A percentile compares a stretch with the other conserved stretches of the same genome.
These are phyloP conservation scores for Cephus nigrinus DNA, from an alignment of 2,888 invertebrate genomes.

Conservation along the genomic window DNA sequence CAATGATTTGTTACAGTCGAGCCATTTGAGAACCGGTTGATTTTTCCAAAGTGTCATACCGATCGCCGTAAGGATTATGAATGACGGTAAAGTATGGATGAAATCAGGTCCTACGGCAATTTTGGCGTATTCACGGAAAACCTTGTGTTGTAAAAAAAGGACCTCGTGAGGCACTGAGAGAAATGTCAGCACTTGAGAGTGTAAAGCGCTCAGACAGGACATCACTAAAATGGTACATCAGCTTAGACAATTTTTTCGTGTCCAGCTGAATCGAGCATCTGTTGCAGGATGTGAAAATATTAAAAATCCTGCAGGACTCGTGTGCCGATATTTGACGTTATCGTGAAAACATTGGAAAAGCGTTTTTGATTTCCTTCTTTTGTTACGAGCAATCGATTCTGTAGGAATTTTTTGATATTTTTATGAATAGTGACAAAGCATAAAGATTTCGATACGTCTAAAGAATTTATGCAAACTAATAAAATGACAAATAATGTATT, in stretches of 20 bases:
- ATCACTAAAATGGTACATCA: conserved; percentile 33
- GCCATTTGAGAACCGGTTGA: conserved; percentile 38
- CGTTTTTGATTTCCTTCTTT: not conserved
- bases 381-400: not conserved
- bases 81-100: conserved; percentile 56
- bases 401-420: not conserved
- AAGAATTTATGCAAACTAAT: not conserved
- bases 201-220: conserved; percentile 51
- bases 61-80: conserved; percentile 48
- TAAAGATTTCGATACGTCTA: not conserved
- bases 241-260: not conserved
- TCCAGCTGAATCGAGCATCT: conserved; percentile 1
- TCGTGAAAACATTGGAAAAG: conserved; percentile 8
- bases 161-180: conserved; percentile 51
- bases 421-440: not conserved
- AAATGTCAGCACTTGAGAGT: conserved; percentile 48
- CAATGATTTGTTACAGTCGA: conserved; percentile 21
- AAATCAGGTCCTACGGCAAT: conserved; percentile 57
- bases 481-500: not conserved
- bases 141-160: conserved; percentile 49
- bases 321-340: not conserved
- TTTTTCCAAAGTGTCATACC: conserved; percentile 47
- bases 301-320: conserved; percentile 8
- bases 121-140: conserved; percentile 55
- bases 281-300: not conserved